Base-by-base conservation (phyloP, 2,113 vertebrate species). In the Sander lucioperca region DNA sequence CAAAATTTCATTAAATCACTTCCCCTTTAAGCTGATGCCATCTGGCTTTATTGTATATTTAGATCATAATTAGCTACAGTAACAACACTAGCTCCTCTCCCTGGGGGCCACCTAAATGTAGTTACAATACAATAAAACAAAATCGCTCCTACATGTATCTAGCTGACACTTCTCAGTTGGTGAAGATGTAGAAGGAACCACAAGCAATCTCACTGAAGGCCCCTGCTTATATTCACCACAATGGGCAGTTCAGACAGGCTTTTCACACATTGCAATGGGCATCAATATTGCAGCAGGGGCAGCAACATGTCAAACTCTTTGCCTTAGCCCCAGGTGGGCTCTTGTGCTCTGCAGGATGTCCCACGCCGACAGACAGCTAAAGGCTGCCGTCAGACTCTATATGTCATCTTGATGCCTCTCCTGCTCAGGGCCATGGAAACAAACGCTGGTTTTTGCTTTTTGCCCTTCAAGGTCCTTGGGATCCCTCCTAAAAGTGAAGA, bases 401-500 rank as follows among this genome's bases (percentile, higher is more conserved):
- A 69, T 78, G 86, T 86, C 84, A 87, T 23, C 25, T 54, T 68
- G 71, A 80, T 59, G 69, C 59, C 58, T 83, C 77, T 70, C 54
- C 64, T 67, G 74, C 79, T 72, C 27, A 50, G 67, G 89, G 86
- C 76, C 47, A 62, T 39, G 43, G 68, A 74, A 66, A 66, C 77
- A 87, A 79, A 69, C 0, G 43, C 64, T 47, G 12, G 23, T 68
- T 76, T 82, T 88, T 5, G 53, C 85, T 91, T 90, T 87, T 85
- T 87, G 77, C 85, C 85, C 89, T 87, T 89, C 77, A 90, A 92
- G 80, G 80, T 86, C 86, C 78, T 88, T 80, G 59, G 66, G 27
- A 84, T 65, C 51, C 25, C 19, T n/a, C 45, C 66, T 73, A 74
- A 82, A 80, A 88, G 79, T 82, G 62, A 62, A 62, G 77, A 53